These are phyloP conservation scores for Pararge aegeria DNA, from an alignment of 1,140 invertebrate genomes.

Conservation along the genomic window DNA sequence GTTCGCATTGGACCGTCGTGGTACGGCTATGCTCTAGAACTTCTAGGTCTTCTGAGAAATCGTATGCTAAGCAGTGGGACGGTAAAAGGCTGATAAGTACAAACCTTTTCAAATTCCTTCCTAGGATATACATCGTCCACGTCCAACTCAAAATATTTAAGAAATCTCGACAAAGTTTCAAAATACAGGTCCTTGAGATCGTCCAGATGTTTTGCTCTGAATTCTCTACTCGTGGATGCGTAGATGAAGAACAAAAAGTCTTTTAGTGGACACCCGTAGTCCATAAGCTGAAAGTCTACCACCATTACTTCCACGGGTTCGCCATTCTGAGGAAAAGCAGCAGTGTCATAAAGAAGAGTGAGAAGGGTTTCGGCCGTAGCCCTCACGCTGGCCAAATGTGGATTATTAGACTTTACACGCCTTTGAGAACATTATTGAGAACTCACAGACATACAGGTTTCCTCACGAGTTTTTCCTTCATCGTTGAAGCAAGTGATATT, in stretches of 20 bases:
- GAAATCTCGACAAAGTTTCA: constrained; percentile 30
- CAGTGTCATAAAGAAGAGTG: too few species aligned
- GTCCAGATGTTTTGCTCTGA: constrained; percentile 36
- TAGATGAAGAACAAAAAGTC: constrained; percentile 51
- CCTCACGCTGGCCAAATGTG: too few species aligned
- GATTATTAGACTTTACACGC: too few species aligned
- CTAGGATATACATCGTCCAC: constrained; percentile 14
- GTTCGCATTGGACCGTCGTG: too few species aligned
- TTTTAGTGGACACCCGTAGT: constrained; percentile 42
- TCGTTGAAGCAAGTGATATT: too few species aligned
- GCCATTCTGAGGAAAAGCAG: constrained; percentile 38
- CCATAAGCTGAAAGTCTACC: constrained; percentile 47
- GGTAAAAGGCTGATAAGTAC: background rate
- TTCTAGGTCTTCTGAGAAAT: background rate
- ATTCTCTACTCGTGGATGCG: constrained; percentile 33
- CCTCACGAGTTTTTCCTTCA: too few species aligned
- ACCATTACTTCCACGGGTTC: constrained; percentile 32
- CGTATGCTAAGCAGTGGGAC: background rate
- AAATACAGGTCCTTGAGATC: constrained; percentile 45
- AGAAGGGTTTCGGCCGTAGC: too few species aligned
- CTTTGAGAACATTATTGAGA: too few species aligned
- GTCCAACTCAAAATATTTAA: constrained; percentile 38
- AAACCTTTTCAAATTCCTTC: constrained; percentile 20
- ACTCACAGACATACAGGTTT: too few species aligned
- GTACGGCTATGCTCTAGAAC: too few species aligned